These are phyloP conservation scores for Passerculus sandwichensis DNA, from an alignment of 2,797 vertebrate species.

Conservation along the genomic window DNA sequence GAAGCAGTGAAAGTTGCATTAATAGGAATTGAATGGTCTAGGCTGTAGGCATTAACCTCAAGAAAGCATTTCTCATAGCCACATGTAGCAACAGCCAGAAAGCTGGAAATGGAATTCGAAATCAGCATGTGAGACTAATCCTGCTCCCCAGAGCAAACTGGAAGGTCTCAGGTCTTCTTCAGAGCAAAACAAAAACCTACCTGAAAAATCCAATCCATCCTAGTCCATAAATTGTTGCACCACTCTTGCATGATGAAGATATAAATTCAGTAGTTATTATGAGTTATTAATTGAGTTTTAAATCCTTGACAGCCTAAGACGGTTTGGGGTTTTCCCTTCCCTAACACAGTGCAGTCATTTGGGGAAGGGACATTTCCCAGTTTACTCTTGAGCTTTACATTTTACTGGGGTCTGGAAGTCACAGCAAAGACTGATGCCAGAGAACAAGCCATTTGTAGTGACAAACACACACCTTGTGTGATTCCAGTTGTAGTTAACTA, in stretches of 20 bases:
- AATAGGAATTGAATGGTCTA: neutral
- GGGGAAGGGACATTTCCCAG: neutral
- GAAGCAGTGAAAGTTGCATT: slow-evolving; percentile 1
- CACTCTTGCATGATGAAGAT: neutral
- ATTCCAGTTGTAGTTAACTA: neutral
- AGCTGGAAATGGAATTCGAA: slow-evolving; percentile 22
- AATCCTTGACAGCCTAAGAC: neutral
- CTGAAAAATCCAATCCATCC: neutral
- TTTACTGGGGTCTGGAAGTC: neutral
- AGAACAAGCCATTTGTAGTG: neutral
- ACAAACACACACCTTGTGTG: neutral
- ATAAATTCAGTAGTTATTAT: neutral
- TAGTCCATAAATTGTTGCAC: neutral
- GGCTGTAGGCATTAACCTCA: neutral
- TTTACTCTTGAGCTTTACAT: neutral
- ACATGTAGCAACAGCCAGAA: neutral
- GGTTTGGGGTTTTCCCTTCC: neutral
- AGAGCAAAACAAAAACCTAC: neutral
- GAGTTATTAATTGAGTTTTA: neutral
- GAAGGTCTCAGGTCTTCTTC: neutral
- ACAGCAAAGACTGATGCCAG: neutral
- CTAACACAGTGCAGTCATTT: neutral
- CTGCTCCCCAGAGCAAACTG: neutral
- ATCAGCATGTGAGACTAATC: neutral
- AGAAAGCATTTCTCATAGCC: neutral